A percentile compares a stretch with the other conserved stretches of the same genome.
Conservation (phyloP, 2,113 vertebrate genomes). For the Calypte anna region DNA sequence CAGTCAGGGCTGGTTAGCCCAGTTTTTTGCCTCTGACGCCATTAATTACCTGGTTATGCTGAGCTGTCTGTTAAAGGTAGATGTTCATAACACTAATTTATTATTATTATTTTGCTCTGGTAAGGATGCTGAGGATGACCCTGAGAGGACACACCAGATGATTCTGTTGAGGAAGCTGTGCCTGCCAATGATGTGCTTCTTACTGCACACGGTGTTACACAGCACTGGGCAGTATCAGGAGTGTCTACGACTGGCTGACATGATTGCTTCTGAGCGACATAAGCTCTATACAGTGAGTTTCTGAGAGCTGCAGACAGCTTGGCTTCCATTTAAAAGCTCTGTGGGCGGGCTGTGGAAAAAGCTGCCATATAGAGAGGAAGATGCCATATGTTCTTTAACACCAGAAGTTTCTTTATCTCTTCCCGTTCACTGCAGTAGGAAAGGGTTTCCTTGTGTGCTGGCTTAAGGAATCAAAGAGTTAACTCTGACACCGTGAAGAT, state of each 20-base stretch:
- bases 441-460: not conserved
- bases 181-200: conserved; percentile 89
- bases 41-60: fast-evolving
- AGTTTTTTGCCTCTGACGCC: not conserved
- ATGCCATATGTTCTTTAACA: not conserved
- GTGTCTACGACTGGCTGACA: conserved; percentile 90
- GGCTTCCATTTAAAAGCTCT: not conserved
- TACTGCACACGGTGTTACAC: conserved; percentile 91
- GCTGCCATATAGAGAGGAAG: not conserved
- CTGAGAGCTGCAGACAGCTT: not conserved
- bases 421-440: not conserved
- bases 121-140: conserved; percentile 88
- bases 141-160: conserved; percentile 91
- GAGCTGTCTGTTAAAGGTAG: not conserved
- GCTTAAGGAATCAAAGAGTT: not conserved
- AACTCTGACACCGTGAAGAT: not conserved
- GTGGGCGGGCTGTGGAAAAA: not conserved
- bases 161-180: conserved; percentile 86
- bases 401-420: not conserved
- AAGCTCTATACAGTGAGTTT: conserved; percentile 86
- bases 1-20: not conserved
- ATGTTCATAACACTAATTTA: fast-evolving
- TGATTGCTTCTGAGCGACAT: conserved; percentile 91
- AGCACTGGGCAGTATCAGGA: conserved; percentile 91
- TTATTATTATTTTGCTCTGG: not conserved